Evolutionary conservation across 2,797 vertebrate species (phyloP).

Genomic region (Tenualosa thibaudeaui): DNA sequence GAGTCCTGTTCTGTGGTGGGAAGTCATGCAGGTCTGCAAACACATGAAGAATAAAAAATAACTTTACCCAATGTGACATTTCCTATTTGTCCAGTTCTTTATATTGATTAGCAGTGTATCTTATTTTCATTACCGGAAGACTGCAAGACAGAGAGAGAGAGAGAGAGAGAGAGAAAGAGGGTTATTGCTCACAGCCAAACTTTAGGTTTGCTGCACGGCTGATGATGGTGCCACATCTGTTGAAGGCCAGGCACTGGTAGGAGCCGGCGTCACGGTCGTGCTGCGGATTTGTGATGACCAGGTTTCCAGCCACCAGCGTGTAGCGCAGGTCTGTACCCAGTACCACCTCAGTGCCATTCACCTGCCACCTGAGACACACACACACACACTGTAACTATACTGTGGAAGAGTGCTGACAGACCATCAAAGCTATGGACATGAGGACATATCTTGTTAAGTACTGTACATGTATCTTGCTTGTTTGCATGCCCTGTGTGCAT

Average conservation of each 20-base stretch:
- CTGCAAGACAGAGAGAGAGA: background rate
- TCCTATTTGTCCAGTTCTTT: background rate
- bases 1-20: constrained; percentile 84
- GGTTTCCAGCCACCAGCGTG: constrained; percentile 86
- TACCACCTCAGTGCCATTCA: constrained; percentile 88
- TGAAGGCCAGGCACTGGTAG: constrained; percentile 93
- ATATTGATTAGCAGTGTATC: too few species aligned
- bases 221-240: constrained; percentile 87
- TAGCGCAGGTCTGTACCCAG: constrained; percentile 81
- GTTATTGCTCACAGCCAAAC: constrained; percentile 89
- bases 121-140: background rate
- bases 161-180: background rate
- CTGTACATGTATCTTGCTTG: background rate
- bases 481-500: background rate
- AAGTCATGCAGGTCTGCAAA: constrained; percentile 90
- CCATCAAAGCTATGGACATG: too few species aligned
- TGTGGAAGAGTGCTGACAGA: background rate
- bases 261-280: constrained; percentile 83
- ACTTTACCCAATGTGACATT: background rate
- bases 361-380: constrained; percentile 83
- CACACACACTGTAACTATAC: background rate
- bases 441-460: too few species aligned
- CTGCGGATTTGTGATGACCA: constrained; percentile 86
- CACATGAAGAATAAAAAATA: background rate
- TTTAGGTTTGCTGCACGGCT: constrained; percentile 89